Conservation (phyloP, 2,113 vertebrate genomes). For the Chrysochloris asiatica region DNA sequence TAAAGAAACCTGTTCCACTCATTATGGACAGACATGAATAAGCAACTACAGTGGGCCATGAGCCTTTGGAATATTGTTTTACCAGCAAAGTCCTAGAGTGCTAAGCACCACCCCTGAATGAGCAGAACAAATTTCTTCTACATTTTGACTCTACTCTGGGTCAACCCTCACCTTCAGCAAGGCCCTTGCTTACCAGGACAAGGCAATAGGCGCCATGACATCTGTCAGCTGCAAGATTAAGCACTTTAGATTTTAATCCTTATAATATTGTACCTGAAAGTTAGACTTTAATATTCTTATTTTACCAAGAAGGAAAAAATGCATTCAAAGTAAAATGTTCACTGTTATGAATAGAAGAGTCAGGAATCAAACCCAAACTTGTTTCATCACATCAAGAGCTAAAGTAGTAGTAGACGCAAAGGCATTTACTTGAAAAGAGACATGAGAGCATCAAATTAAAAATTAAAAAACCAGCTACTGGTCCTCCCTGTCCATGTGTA, state of each 20-base stretch:
- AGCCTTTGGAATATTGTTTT: neutral
- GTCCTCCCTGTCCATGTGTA: neutral
- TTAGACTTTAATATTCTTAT: neutral
- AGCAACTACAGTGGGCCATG: neutral
- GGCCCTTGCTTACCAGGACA: neutral
- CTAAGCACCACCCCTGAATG: neutral
- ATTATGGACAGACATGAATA: neutral
- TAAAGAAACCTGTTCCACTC: neutral
- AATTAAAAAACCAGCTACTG: neutral
- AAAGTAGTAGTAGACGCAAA: no score
- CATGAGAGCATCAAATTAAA: neutral
- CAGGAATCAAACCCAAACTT: neutral
- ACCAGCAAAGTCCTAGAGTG: neutral
- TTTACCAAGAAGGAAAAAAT: constrained; percentile 31
- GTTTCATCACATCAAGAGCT: no score
- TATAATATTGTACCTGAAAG: neutral
- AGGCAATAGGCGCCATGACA: neutral
- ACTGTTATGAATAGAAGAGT: neutral
- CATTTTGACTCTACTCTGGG: neutral
- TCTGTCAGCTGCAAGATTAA: neutral
- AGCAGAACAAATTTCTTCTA: neutral
- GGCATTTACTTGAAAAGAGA: constrained; percentile 5
- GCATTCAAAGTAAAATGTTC: neutral
- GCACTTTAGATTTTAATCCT: neutral
- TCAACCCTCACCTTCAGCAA: neutral